Base-by-base conservation (phyloP, 2,113 vertebrate genomes). In the Centropus bengalensis region DNA sequence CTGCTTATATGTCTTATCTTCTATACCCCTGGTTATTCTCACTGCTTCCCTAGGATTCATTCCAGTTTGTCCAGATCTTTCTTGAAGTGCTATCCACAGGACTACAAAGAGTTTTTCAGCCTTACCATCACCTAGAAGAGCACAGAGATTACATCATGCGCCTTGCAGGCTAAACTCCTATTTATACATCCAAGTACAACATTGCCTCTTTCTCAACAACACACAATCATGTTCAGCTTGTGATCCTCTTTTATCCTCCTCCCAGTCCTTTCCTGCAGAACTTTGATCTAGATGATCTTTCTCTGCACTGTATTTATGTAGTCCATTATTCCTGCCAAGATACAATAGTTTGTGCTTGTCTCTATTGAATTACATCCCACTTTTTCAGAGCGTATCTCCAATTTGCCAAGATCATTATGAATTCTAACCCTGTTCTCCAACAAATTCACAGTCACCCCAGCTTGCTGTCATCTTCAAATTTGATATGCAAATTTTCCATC, bases 121-220 rank as follows among this genome's bases (percentile, higher is more conserved):
- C 27, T 88, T 70, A 58, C 82, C 71, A 62, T 83, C 15, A 75
- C 36, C 33, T 76, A 88, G 76, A 55, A 91, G 44, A 93, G 55
- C 70, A 93, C 51, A 90, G 60, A 86, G 88, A 96, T 95, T 94
- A 90, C 88, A 94, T 96, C 95, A 96, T 71, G 52, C 16, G 3
- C 94, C 92, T 96, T 75, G 88, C 86, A 94, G 82, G 92, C 88
- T 96, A 70, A 94, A 90, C 55, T 96, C 88, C 92, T 96, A 88
- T 94, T 95, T 95, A 96, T 95, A 93, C 28, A 47, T 33, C 64
- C 68, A 83, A 95, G 60, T 80, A 93, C 55, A 96, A 68, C 90
- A 67, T 89, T 78, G 76, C 82, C 52, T 91, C 86, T 83, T 90
- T 90, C 82, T 86, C 86, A 93, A 88, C 80, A 94, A 86, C 55